phyloP scores from a whole-genome alignment of 2,113 vertebrate species.

The Scatophagus argus region DNA sequence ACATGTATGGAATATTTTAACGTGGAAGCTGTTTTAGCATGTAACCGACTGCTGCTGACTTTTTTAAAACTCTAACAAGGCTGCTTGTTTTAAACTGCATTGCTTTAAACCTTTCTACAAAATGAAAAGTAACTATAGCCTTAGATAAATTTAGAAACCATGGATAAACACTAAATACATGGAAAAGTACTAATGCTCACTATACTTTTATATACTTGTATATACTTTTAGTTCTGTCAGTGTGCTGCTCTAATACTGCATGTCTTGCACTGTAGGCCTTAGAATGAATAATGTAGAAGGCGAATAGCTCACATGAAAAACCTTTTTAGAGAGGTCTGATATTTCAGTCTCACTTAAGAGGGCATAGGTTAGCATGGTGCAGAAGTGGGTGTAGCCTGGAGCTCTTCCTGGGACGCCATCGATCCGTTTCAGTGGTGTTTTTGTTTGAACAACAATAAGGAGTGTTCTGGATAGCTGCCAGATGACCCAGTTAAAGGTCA shows the following conservation, averaged over 20 bases:
- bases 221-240: neutral
- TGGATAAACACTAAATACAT: neutral
- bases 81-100: no score
- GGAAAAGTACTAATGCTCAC: no score
- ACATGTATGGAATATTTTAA: conserved; percentile 5
- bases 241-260: neutral
- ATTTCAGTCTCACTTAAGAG: conserved; percentile 41
- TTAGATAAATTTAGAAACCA: neutral
- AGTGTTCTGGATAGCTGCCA: conserved; percentile 38
- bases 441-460: conserved; percentile 33
- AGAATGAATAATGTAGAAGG: neutral
- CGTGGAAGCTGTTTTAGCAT: neutral
- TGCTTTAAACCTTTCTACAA: neutral
- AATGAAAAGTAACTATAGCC: neutral
- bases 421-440: conserved; percentile 24
- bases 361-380: conserved; percentile 44
- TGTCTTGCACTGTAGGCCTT: neutral
- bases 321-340: conserved; percentile 10
- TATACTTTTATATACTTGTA: no score
- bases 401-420: conserved; percentile 38
- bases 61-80: no score
- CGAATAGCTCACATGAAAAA: neutral
- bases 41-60: neutral
- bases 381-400: conserved; percentile 44
- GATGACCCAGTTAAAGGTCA: conserved; percentile 49